These are phyloP conservation scores for Numenius phaeopus DNA, from an alignment of 2,797 vertebrate genomes.

Conservation along the genomic window DNA sequence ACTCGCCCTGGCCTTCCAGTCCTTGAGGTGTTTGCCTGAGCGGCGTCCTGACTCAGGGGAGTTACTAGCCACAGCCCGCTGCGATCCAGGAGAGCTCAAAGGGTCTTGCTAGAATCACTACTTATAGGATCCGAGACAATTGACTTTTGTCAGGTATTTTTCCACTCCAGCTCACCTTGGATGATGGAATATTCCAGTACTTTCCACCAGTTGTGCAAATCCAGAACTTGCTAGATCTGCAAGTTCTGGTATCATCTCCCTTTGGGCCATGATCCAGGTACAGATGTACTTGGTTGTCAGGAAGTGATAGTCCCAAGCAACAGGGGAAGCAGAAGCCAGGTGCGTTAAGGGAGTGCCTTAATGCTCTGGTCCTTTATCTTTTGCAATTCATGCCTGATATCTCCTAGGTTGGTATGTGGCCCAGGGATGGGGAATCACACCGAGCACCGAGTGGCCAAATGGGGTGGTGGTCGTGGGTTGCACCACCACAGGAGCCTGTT, in stretches of 20 bases:
- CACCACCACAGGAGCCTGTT: background rate
- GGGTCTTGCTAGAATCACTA: background rate
- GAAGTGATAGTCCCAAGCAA: no score
- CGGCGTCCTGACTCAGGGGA: background rate
- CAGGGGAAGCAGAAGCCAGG: no score
- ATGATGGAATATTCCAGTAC: background rate
- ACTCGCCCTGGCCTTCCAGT: background rate
- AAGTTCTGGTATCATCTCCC: no score
- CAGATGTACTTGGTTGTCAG: no score
- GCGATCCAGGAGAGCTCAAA: background rate
- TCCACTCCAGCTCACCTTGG: background rate
- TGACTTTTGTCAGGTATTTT: no score
- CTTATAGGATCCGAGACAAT: background rate
- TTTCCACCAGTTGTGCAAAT: background rate
- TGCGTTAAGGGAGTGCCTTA: no score
- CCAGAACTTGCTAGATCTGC: no score
- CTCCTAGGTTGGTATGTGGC: no score
- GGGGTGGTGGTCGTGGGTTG: background rate
- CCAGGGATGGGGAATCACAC: background rate
- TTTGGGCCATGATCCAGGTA: no score
- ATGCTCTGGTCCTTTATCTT: no score
- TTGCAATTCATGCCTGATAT: no score
- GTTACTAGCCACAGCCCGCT: background rate
- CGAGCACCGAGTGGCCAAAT: background rate
- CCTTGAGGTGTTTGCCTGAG: background rate